A percentile compares a stretch with the other conserved stretches of the same genome.
These are phyloP conservation scores for Parazoanthus atlanticus DNA, from an alignment of 92 coral and sea anemone genomes.

Conservation along the genomic window DNA sequence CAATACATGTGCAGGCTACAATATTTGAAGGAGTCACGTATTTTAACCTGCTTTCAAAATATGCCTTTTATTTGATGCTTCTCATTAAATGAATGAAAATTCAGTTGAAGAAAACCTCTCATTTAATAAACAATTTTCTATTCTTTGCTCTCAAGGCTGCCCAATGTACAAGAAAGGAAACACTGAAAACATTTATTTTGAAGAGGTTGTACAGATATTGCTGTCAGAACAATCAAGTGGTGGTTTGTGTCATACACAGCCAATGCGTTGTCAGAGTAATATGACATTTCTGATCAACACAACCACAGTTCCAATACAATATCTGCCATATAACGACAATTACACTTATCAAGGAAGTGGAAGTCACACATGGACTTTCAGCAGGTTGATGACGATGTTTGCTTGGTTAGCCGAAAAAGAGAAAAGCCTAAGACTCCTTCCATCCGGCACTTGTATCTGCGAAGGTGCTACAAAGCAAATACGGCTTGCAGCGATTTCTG, in stretches of 20 bases:
- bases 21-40: no score
- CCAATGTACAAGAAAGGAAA: conserved; percentile 2
- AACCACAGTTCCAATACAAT: conserved; percentile 42
- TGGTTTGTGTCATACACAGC: conserved; percentile 45
- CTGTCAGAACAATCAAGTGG: conserved; percentile 34
- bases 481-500: conserved; percentile 43
- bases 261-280: conserved; percentile 53
- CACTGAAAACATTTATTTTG: not conserved
- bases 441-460: conserved; percentile 24
- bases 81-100: no score
- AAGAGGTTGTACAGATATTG: conserved; percentile 3
- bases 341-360: conserved; percentile 21
- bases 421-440: conserved; percentile 23
- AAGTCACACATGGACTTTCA: conserved; percentile 56
- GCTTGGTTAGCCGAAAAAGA: conserved; percentile 40
- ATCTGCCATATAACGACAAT: conserved; percentile 50
- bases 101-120: no score
- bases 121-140: no score
- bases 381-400: conserved; percentile 36
- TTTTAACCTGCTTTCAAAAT: no score
- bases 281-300: conserved; percentile 46
- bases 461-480: conserved; percentile 40
- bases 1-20: no score
- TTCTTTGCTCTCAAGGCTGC: no score
- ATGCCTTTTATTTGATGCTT: no score